Conservation (phyloP, 2,797 vertebrate genomes). For the Miichthys miiuy region DNA sequence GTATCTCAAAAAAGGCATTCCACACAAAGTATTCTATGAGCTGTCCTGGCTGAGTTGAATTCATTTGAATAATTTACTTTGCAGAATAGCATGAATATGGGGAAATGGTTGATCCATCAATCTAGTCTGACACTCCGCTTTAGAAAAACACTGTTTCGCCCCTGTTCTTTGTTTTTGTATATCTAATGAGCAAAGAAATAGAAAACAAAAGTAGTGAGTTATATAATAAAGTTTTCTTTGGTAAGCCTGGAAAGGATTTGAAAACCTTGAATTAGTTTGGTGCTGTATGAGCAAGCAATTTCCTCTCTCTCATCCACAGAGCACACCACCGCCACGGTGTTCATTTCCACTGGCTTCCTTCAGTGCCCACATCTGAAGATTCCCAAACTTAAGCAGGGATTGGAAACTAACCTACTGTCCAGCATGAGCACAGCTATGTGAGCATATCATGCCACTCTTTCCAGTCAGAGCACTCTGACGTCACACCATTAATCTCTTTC, state of each 20-base stretch:
- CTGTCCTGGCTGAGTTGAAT: conserved; percentile 69
- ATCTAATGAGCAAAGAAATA: conserved; percentile 58
- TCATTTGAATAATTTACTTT: conserved; percentile 84
- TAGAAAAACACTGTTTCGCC: conserved; percentile 55
- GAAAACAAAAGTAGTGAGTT: conserved; percentile 62
- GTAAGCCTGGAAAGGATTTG: conserved; percentile 64
- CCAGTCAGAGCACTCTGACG: conserved; percentile 75
- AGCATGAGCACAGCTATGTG: conserved; percentile 55
- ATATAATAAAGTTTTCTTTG: conserved; percentile 65
- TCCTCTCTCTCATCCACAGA: conserved; percentile 76
- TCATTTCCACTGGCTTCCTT: conserved; percentile 78
- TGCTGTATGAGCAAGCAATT: conserved; percentile 73
- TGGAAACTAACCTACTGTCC: conserved; percentile 76
- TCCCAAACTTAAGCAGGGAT: conserved; percentile 62
- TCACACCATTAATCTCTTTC: conserved; percentile 72
- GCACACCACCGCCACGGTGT: conserved; percentile 63
- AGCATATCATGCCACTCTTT: conserved; percentile 73
- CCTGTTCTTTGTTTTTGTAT: conserved; percentile 62
- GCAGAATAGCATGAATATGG: conserved; percentile 68
- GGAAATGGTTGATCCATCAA: conserved; percentile 78
- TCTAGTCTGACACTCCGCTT: conserved; percentile 65
- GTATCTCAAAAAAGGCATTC: conserved; percentile 64
- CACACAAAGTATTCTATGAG: conserved; percentile 72
- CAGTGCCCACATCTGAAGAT: conserved; percentile 76
- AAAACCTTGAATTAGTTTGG: conserved; percentile 63